phyloP scores from a whole-genome alignment of 2,797 vertebrate species.

The Lagodon rhomboides region DNA sequence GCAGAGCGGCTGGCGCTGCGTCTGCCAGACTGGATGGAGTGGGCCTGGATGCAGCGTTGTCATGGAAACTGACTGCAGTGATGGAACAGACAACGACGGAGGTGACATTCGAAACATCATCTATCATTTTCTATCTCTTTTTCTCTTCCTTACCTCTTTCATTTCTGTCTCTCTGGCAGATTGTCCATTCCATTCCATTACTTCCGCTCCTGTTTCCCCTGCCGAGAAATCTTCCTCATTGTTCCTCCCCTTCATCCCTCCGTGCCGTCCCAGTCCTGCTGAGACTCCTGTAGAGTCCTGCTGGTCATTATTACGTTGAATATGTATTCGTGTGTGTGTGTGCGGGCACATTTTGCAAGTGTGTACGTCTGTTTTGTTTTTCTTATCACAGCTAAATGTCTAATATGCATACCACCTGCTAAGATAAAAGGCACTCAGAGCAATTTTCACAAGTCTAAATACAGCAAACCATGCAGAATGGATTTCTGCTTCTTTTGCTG shows the following conservation, averaged over 20 bases:
- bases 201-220: constrained; percentile 55
- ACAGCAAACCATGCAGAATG: constrained; percentile 58
- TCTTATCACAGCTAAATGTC: constrained; percentile 76
- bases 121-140: constrained; percentile 75
- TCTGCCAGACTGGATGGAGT: constrained; percentile 98
- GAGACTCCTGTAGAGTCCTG: constrained; percentile 83
- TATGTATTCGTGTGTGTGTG: constrained; percentile 49
- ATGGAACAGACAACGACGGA: constrained; percentile 97
- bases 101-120: constrained; percentile 87
- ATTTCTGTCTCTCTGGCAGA: constrained; percentile 53
- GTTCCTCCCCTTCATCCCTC: constrained; percentile 47
- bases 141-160: constrained; percentile 59
- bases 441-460: constrained; percentile 64
- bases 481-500: constrained; percentile 41
- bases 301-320: constrained; percentile 74
- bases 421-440: constrained; percentile 71
- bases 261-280: constrained; percentile 78
- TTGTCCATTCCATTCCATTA: constrained; percentile 54
- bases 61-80: constrained; percentile 98
- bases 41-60: constrained; percentile 95
- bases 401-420: constrained; percentile 78
- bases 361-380: constrained; percentile 49
- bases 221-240: constrained; percentile 63
- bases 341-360: background rate
- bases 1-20: constrained; percentile 98